These are phyloP conservation scores for Puma concolor DNA, from an alignment of 2,113 vertebrate species.

Conservation along the genomic window DNA sequence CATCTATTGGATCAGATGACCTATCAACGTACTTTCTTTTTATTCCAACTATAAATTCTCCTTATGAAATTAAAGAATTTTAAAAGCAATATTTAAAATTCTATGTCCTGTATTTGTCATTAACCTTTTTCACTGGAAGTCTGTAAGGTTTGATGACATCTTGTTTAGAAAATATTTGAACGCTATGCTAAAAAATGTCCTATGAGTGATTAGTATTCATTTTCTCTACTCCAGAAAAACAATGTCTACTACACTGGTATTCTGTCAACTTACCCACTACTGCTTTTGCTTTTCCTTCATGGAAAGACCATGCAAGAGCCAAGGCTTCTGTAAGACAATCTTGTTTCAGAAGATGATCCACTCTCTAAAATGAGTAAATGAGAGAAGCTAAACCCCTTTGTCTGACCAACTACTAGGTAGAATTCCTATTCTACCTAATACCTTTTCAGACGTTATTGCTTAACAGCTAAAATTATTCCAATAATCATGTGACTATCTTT, in stretches of 20 bases:
- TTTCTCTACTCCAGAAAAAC: background rate
- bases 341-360: constrained; percentile 95
- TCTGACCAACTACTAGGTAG: background rate
- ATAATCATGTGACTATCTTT: background rate
- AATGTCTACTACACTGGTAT: background rate
- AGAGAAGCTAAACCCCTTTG: background rate
- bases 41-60: background rate
- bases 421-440: background rate
- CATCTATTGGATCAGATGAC: background rate
- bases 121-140: constrained; percentile 16
- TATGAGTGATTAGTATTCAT: background rate
- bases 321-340: constrained; percentile 96
- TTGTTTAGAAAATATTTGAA: background rate
- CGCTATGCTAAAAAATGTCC: background rate
- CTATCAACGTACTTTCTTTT: background rate
- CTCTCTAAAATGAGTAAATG: constrained; percentile 87
- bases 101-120: background rate
- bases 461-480: constrained; percentile 22
- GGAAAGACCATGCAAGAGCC: constrained; percentile 96
- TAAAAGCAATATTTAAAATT: constrained; percentile 18
- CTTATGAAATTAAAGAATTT: background rate
- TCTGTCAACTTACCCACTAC: constrained; percentile 92
- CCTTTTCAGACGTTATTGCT: background rate
- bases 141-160: background rate
- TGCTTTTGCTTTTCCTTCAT: constrained; percentile 97